phyloP scores from a whole-genome alignment of 1,140 invertebrate genomes.

The Drosophila busckii region DNA sequence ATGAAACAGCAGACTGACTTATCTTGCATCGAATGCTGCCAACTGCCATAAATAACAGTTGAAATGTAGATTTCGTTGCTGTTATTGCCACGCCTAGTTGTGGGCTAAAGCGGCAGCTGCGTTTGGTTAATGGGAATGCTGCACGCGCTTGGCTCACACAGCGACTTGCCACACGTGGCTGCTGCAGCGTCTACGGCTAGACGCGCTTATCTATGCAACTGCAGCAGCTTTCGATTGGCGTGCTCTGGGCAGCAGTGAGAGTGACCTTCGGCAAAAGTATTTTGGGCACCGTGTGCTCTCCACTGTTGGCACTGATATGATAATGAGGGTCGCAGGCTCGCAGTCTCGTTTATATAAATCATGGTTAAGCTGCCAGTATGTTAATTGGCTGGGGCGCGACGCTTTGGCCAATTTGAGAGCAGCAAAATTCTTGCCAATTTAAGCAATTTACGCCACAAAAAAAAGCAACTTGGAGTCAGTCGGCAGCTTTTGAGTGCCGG shows the following conservation, averaged over 20 bases:
- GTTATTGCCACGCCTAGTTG: conserved; percentile 50
- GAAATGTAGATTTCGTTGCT: conserved; percentile 56
- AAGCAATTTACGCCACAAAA: conserved; percentile 59
- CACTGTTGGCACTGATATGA: conserved; percentile 55
- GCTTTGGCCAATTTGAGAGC: conserved; percentile 49
- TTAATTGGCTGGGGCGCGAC: conserved; percentile 51
- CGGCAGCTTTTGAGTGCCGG: conserved; percentile 67
- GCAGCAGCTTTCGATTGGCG: conserved; percentile 15
- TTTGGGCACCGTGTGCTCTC: conserved; percentile 18
- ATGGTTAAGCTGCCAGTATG: conserved; percentile 65
- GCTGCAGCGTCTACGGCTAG: neutral
- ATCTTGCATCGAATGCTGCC: conserved; percentile 49
- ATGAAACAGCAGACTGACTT: conserved; percentile 29
- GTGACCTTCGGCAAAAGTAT: conserved; percentile 5
- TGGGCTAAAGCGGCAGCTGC: conserved; percentile 34
- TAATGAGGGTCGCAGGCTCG: conserved; percentile 38
- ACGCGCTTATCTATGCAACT: conserved; percentile 17
- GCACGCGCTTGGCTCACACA: conserved; percentile 30
- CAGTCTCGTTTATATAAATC: conserved; percentile 47
- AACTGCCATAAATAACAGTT: conserved; percentile 48
- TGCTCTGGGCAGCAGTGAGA: no score
- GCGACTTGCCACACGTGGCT: conserved; percentile 21
- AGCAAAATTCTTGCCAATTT: conserved; percentile 70
- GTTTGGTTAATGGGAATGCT: conserved; percentile 49
- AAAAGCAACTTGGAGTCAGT: conserved; percentile 26